Conservation (phyloP, 2,113 vertebrate genomes). For the Suricata suricatta region DNA sequence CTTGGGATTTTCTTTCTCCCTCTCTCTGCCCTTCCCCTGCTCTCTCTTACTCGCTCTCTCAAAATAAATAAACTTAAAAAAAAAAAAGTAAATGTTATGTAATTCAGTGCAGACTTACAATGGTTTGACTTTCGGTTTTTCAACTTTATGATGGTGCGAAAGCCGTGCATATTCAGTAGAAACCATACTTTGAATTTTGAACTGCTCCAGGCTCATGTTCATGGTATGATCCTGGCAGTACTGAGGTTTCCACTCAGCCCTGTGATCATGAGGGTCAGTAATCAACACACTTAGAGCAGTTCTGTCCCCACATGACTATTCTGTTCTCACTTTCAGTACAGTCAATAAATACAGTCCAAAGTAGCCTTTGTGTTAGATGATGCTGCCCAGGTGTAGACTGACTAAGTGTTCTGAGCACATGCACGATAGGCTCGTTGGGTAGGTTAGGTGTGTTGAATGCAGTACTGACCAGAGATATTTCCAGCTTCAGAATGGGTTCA, state of each 20-base stretch:
- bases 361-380: neutral
- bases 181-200: neutral
- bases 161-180: neutral
- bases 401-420: neutral
- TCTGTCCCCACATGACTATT: neutral
- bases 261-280: rapidly evolving
- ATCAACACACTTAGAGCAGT: rapidly evolving
- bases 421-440: neutral
- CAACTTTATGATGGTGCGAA: neutral
- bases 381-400: neutral
- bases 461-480: rapidly evolving
- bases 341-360: neutral
- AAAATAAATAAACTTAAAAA: too few relatives aligned
- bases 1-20: too few relatives aligned
- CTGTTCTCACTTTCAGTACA: neutral
- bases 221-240: too few relatives aligned
- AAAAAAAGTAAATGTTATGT: too few relatives aligned
- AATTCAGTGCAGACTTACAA: neutral
- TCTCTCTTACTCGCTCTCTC: too few relatives aligned
- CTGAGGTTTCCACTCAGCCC: neutral
- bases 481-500: neutral
- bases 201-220: rapidly evolving
- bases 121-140: neutral
- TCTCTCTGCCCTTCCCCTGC: too few relatives aligned
- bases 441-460: neutral